Evolutionary conservation across 2,888 invertebrate species (phyloP).

Genomic region (Escarpia spicata): DNA sequence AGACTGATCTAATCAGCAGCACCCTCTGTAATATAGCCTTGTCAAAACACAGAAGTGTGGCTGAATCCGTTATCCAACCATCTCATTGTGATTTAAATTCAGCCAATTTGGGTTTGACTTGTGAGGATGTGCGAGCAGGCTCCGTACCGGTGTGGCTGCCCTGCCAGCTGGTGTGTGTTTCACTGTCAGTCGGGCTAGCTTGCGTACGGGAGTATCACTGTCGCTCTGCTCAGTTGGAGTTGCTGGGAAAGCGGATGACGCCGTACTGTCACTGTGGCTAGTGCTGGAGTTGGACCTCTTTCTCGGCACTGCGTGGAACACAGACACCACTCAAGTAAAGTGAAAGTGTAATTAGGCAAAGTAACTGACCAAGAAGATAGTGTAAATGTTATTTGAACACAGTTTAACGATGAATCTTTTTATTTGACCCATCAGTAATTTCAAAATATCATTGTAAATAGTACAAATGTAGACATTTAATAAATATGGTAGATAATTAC

Average conservation of each 20-base stretch:
- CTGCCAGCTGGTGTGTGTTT: not conserved
- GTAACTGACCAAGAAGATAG: not conserved
- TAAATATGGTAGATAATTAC: no score
- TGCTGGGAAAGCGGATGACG: not conserved
- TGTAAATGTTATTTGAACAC: not conserved
- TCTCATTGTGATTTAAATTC: no score
- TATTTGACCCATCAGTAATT: no score
- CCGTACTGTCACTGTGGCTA: not conserved
- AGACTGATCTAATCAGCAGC: no score
- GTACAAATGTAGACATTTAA: no score
- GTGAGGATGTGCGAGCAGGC: not conserved
- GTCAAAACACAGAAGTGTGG: no score
- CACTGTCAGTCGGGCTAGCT: not conserved
- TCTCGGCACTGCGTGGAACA: not conserved
- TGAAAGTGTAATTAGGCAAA: not conserved
- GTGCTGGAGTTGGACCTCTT: not conserved
- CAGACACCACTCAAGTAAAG: not conserved
- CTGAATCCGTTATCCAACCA: no score
- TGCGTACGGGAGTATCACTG: not conserved
- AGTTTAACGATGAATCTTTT: no score
- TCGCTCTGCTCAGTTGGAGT: not conserved
- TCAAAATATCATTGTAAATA: no score
- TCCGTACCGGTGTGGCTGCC: not conserved
- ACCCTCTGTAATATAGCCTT: no score
- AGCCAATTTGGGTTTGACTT: no score